Evolutionary conservation across 2,113 vertebrate genomes (phyloP), one percentile per base, ranked within the genome.

Genomic region (Eonycteris spelaea): DNA sequence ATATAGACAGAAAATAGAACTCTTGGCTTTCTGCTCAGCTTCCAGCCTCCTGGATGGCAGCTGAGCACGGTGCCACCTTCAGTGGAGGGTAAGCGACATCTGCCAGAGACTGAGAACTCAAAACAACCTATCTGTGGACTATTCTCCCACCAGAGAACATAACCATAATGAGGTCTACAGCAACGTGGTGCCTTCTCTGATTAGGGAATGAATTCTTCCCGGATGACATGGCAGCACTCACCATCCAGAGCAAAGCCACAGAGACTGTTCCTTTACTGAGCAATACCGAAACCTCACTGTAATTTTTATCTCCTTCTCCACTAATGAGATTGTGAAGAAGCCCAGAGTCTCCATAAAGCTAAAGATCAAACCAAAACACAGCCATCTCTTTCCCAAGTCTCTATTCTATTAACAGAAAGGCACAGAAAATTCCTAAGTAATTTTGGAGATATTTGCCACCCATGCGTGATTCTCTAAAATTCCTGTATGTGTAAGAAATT

Each of bases 181-280:
- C 73, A 65, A 57, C 5, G 4, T 40, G 94, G 96, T 90, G 96
- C 92, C 95, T 95, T 68, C 90, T 83, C 57, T 92, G 96, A 68
- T 97, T 80, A 97, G 70, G 74, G 90, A 51, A 28, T 26, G 75
- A 57, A 98, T 95, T 96, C 90, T 92, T 95, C 92, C 91, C 43
- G 43, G 40, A 85, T 88, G 90, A 94, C 35, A 35, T 30, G 0
- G 2, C 8, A 24, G 38, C 10, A 5, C 73, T 74, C 1, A 3
- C 83, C 51, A 4, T 33, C 68, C 86, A 65, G 51, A 71, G 82
- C 30, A 5, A 96, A 97, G 89, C 97, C 97, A 86, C 97, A 96
- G 77, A 92, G 87, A 30, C 94, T 65, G 97, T 74, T 28, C 82
- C 83, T 45, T 35, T 7, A 48, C 35, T 11, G 38, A 93, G 88